Evolutionary conservation across 2,888 invertebrate species (phyloP).

Genomic region (Anthophora plumipes): DNA sequence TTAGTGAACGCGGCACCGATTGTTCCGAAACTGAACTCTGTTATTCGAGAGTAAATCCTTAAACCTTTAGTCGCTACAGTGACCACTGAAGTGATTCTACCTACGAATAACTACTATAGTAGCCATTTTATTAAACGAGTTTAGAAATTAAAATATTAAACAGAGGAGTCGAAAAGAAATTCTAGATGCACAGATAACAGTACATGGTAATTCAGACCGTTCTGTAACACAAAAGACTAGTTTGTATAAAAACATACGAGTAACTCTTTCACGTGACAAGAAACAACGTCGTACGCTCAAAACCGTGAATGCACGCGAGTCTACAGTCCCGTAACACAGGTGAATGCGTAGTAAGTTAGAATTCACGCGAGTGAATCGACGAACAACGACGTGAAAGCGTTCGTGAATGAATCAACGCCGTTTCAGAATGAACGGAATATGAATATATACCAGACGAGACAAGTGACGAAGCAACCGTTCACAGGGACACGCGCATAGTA

Average conservation of each 20-base stretch:
- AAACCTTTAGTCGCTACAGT: too few species aligned
- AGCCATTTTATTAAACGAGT: too few species aligned
- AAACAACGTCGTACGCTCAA: too few species aligned
- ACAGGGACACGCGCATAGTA: slow-evolving; percentile 38
- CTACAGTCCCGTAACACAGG: background rate
- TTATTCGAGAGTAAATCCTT: too few species aligned
- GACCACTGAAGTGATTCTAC: too few species aligned
- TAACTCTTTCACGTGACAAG: too few species aligned
- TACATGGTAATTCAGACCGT: too few species aligned
- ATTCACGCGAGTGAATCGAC: slow-evolving; percentile 32
- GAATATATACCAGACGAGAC: slow-evolving; percentile 42
- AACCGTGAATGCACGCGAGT: background rate
- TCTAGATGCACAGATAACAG: too few species aligned
- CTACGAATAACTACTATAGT: too few species aligned
- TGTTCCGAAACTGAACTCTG: background rate
- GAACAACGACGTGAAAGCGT: slow-evolving; percentile 3
- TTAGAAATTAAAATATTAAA: background rate
- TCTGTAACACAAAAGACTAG: too few species aligned
- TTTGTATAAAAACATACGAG: too few species aligned
- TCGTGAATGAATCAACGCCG: slow-evolving; percentile 44
- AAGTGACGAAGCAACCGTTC: slow-evolving; percentile 44
- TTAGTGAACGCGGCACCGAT: background rate
- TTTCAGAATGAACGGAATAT: slow-evolving; percentile 50
- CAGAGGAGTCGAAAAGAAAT: background rate
- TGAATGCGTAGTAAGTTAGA: background rate